These are phyloP conservation scores for Megalurothrips usitatus DNA, from an alignment of 2,888 invertebrate genomes.

Conservation along the genomic window DNA sequence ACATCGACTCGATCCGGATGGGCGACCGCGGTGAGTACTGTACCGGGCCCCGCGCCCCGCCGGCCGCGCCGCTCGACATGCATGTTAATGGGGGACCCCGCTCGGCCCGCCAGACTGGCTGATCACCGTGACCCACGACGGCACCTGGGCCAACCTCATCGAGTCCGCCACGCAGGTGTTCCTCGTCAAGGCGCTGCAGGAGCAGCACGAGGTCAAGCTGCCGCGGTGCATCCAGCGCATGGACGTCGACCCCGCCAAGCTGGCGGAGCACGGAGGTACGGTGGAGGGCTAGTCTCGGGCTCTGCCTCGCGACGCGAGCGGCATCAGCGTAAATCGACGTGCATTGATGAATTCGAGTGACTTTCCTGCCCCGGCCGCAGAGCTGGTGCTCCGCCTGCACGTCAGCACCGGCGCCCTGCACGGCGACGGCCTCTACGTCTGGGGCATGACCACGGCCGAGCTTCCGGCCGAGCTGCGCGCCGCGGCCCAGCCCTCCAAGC, in stretches of 20 bases:
- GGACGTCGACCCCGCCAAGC: neutral
- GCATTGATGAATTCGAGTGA: neutral
- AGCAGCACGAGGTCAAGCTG: conserved; percentile 48
- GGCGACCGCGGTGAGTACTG: neutral
- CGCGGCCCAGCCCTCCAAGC: no score
- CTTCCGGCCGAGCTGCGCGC: no score
- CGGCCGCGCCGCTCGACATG: neutral
- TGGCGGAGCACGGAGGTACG: neutral
- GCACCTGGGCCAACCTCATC: conserved; percentile 54
- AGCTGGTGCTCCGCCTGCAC: neutral
- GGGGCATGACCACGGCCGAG: neutral
- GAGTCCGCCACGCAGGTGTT: conserved; percentile 45
- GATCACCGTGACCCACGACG: neutral
- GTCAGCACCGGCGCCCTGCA: neutral
- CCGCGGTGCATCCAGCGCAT: neutral
- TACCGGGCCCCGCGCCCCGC: neutral
- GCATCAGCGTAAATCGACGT: neutral
- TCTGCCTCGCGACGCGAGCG: no score
- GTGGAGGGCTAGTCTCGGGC: no score
- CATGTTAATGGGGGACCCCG: no score
- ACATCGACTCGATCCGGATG: neutral
- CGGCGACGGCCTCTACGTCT: neutral
- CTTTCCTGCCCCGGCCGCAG: neutral
- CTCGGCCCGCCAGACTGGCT: neutral
- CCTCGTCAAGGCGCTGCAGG: conserved; percentile 48